Conservation (phyloP, 2,113 vertebrate genomes). For the Panthera tigris region DNA sequence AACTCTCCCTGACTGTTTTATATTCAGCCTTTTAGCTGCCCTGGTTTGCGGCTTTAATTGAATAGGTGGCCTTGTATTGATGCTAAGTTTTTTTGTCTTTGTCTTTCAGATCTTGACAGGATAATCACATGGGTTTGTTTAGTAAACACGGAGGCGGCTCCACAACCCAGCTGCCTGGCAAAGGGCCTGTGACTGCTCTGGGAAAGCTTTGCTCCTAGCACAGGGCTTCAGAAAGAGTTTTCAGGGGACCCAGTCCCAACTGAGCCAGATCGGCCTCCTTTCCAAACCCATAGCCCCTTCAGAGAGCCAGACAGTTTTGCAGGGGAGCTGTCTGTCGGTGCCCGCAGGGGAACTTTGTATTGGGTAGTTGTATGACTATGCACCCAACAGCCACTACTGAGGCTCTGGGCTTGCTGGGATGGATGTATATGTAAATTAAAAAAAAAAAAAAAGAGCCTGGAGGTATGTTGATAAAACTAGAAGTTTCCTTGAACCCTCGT, state of each 20-base stretch:
- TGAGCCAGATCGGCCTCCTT: background rate
- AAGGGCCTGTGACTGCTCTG: background rate
- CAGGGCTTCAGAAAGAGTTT: background rate
- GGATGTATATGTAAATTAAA: background rate
- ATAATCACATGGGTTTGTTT: constrained; percentile 58
- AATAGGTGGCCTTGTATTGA: constrained; percentile 75
- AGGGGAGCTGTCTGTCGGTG: too few relatives aligned
- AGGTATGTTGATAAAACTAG: background rate
- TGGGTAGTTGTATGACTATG: accelerated
- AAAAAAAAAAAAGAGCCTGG: background rate
- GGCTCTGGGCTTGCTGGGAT: background rate
- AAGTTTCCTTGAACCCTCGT: background rate
- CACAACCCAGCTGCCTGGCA: background rate
- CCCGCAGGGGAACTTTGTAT: background rate
- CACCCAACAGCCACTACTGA: background rate
- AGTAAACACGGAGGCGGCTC: constrained; percentile 40
- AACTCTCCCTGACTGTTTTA: constrained; percentile 63
- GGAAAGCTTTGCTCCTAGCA: background rate
- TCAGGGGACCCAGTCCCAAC: background rate
- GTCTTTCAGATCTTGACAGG: constrained; percentile 44
- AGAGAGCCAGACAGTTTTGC: background rate
- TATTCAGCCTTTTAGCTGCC: constrained; percentile 70
- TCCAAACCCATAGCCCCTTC: background rate
- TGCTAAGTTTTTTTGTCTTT: constrained; percentile 49
- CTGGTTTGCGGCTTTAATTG: constrained; percentile 74